Evolutionary conservation across 1,140 invertebrate species (phyloP).

Genomic region (Grapholita molesta): DNA sequence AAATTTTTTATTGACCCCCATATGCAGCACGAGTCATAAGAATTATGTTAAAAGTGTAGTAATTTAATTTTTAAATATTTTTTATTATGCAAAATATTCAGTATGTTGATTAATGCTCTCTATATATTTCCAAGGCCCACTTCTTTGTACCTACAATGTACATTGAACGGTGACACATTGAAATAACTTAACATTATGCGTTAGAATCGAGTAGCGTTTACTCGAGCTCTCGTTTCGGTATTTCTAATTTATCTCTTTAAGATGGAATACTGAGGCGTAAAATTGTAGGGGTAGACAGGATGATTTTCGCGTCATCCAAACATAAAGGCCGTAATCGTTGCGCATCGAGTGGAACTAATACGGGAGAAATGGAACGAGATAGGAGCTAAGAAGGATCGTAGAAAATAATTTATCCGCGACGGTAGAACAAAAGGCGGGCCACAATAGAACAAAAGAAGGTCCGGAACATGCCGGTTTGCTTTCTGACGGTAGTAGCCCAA

Average conservation of each 20-base stretch:
- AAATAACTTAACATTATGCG: constrained; percentile 4
- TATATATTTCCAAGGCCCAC: neutral
- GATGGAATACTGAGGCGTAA: constrained; percentile 61
- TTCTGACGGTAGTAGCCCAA: constrained; percentile 66
- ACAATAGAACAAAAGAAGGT: constrained; percentile 68
- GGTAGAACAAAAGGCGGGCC: constrained; percentile 61
- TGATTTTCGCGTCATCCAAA: constrained; percentile 73
- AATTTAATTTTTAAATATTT: constrained; percentile 29
- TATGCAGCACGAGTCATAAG: constrained; percentile 32
- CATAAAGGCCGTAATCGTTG: constrained; percentile 74
- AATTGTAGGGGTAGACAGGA: constrained; percentile 64
- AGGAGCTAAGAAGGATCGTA: constrained; percentile 65
- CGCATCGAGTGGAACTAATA: constrained; percentile 74
- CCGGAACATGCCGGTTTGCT: constrained; percentile 55
- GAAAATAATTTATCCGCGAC: constrained; percentile 57
- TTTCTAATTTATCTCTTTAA: constrained; percentile 47
- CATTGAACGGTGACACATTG: constrained; percentile 7
- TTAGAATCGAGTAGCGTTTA: neutral
- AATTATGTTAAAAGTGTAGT: constrained; percentile 42
- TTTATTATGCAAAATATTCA: constrained; percentile 3
- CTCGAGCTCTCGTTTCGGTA: constrained; percentile 13
- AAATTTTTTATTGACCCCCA: constrained; percentile 36
- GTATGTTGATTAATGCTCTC: neutral
- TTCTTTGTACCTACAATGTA: neutral
- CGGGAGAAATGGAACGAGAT: constrained; percentile 70